A percentile compares a stretch with the other conserved stretches of the same genome.
phyloP scores from a whole-genome alignment of 2,113 vertebrate genomes.

The Zosterops hypoxanthus region DNA sequence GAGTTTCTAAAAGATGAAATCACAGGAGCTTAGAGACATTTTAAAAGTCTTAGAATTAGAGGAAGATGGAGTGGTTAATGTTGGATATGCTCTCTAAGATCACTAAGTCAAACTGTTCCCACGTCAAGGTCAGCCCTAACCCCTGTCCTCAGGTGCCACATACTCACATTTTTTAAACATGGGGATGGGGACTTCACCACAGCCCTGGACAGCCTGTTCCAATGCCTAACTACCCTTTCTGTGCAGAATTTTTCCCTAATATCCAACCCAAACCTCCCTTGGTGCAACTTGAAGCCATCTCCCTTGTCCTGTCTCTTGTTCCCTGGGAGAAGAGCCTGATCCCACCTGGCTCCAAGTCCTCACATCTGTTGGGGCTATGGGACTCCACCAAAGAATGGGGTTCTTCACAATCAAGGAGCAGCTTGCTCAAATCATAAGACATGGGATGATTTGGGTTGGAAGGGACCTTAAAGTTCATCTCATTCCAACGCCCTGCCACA shows the following conservation, averaged over 20 bases:
- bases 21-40: neutral
- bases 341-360: neutral
- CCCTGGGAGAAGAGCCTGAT: neutral
- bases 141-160: neutral
- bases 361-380: neutral
- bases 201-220: neutral
- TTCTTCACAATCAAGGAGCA: fast-evolving
- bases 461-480: neutral
- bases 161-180: neutral
- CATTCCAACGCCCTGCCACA: fast-evolving
- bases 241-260: neutral
- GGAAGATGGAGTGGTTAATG: neutral
- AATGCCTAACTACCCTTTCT: neutral
- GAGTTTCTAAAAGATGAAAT: neutral
- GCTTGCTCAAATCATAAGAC: neutral
- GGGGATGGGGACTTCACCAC: neutral
- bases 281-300: neutral
- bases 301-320: neutral
- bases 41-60: neutral
- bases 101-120: neutral
- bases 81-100: neutral
- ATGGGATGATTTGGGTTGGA: neutral
- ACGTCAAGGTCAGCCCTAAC: neutral
- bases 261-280: neutral
- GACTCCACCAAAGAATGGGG: neutral